Evolutionary conservation across 2,888 invertebrate species (phyloP).

Genomic region (Dermolepida albohirtum): DNA sequence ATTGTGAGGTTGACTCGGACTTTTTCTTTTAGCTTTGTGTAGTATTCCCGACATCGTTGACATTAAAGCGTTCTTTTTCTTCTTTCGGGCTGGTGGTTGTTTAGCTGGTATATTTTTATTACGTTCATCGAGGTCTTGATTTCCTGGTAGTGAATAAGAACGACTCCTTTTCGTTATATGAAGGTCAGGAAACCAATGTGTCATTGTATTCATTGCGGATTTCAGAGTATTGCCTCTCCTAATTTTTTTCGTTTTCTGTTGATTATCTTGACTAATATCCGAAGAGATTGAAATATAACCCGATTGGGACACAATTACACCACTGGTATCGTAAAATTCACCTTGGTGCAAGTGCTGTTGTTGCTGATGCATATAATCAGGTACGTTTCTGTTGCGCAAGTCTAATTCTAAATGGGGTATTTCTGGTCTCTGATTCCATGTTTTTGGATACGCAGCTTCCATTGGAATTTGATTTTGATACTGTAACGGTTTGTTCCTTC

Average conservation of each 20-base stretch:
- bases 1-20: constrained; percentile 68
- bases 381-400: constrained; percentile 68
- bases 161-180: constrained; percentile 82
- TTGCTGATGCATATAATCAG: constrained; percentile 63
- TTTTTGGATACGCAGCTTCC: constrained; percentile 54
- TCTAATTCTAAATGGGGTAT: constrained; percentile 65
- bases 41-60: constrained; percentile 87
- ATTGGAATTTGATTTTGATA: constrained; percentile 53
- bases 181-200: constrained; percentile 83
- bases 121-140: constrained; percentile 66
- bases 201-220: constrained; percentile 84
- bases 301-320: constrained; percentile 80
- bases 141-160: constrained; percentile 83
- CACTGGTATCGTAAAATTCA: constrained; percentile 68
- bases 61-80: constrained; percentile 84
- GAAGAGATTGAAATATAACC: constrained; percentile 82
- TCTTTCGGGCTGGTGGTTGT: constrained; percentile 66
- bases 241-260: constrained; percentile 73
- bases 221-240: constrained; percentile 78
- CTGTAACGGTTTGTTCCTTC: constrained; percentile 53
- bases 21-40: constrained; percentile 84
- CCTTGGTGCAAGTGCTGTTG: constrained; percentile 44
- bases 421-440: constrained; percentile 63
- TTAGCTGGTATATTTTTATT: constrained; percentile 58
- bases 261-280: constrained; percentile 71